These are phyloP conservation scores for Eupithecia subumbrata DNA, from an alignment of 2,888 invertebrate species.

Conservation along the genomic window DNA sequence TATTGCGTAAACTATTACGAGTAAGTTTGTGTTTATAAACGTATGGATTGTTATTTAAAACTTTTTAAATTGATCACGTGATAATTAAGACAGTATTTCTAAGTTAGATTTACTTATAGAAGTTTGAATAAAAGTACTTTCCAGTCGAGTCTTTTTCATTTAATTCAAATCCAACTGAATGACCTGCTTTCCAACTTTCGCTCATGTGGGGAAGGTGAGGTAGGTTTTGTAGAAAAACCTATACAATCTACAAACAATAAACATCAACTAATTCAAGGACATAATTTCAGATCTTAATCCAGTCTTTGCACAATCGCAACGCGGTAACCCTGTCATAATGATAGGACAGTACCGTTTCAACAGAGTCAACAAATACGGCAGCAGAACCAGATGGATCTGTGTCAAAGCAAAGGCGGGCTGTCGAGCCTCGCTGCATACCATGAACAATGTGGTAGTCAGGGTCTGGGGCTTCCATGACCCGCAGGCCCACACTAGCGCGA, in stretches of 20 bases:
- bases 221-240: conserved; percentile 3
- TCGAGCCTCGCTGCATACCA: conserved; percentile 75
- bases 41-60: neutral
- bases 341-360: conserved; percentile 81
- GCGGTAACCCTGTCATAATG: conserved; percentile 81
- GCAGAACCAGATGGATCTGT: conserved; percentile 77
- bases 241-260: neutral
- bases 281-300: conserved; percentile 71
- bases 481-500: conserved; percentile 75
- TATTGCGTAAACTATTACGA: neutral
- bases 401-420: conserved; percentile 80
- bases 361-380: conserved; percentile 77
- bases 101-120: neutral
- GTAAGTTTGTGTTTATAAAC: neutral
- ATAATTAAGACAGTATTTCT: neutral
- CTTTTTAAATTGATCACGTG: neutral
- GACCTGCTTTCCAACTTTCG: neutral
- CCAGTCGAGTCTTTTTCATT: conserved; percentile 8
- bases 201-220: neutral
- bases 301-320: conserved; percentile 76
- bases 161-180: neutral
- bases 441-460: conserved; percentile 78
- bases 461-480: conserved; percentile 81
- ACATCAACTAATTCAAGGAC: neutral
- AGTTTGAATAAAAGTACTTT: conserved; percentile 8